Percentiles rank a stretch among this genome's conserved stretches.
Conservation (phyloP, 23 tunicate species). For the Styela clava region DNA sequence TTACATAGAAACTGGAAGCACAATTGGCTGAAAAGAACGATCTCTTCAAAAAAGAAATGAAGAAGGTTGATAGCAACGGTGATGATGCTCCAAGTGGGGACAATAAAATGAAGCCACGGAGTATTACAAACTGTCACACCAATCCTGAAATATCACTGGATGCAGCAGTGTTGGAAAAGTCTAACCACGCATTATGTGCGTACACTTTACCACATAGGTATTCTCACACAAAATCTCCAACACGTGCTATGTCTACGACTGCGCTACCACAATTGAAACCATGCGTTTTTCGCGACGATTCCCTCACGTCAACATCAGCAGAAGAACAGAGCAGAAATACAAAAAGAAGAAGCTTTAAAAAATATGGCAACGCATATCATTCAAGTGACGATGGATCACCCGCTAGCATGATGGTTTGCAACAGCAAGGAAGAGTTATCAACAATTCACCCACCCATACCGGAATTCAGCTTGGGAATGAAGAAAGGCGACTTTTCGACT, state of each 20-base stretch:
- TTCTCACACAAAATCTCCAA: background rate
- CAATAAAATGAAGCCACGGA: background rate
- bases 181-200: background rate
- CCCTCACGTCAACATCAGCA: background rate
- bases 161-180: background rate
- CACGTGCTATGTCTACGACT: background rate
- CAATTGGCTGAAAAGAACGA: background rate
- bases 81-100: background rate
- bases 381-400: constrained; percentile 20
- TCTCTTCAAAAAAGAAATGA: background rate
- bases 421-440: constrained; percentile 1
- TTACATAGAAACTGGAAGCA: background rate
- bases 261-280: background rate
- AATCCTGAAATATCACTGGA: background rate
- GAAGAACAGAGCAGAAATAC: background rate
- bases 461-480: background rate
- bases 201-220: background rate
- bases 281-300: background rate
- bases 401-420: background rate
- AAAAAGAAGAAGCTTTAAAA: background rate
- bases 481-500: background rate
- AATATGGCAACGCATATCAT: background rate
- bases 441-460: background rate
- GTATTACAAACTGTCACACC: background rate
- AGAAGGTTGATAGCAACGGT: background rate